phyloP scores from a whole-genome alignment of 1,140 invertebrate species.

The Scaptomyza pallida region DNA sequence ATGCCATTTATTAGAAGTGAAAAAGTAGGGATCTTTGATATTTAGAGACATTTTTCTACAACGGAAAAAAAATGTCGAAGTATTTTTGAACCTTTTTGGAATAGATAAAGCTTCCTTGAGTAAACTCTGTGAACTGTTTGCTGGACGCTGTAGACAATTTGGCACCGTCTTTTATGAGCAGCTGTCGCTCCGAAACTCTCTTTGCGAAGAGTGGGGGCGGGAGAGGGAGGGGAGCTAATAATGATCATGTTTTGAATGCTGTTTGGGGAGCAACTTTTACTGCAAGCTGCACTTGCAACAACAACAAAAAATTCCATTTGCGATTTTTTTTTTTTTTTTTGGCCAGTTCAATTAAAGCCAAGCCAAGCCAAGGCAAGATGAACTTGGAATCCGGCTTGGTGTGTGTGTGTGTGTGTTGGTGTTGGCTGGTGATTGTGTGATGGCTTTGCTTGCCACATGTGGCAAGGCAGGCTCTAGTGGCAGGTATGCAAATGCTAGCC shows the following conservation, averaged over 20 bases:
- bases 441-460: slow-evolving; percentile 10
- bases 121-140: neutral
- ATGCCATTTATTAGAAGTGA: too few species aligned
- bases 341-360: slow-evolving; percentile 39
- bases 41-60: too few species aligned
- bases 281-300: slow-evolving; percentile 33
- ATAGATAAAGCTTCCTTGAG: too few species aligned
- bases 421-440: too few species aligned
- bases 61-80: too few species aligned
- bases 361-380: slow-evolving; percentile 24
- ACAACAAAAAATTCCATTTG: slow-evolving; percentile 43
- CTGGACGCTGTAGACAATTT: slow-evolving; percentile 49
- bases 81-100: too few species aligned
- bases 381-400: slow-evolving; percentile 30
- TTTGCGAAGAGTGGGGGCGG: too few species aligned
- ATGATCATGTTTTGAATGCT: slow-evolving; percentile 15
- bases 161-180: slow-evolving; percentile 42
- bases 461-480: slow-evolving; percentile 40
- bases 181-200: slow-evolving; percentile 7
- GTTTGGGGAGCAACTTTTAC: slow-evolving; percentile 44
- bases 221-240: too few species aligned
- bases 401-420: slow-evolving; percentile 3
- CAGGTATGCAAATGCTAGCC: slow-evolving; percentile 62
- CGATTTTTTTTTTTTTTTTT: slow-evolving; percentile 45
- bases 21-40: too few species aligned